Evolutionary conservation across 2,888 invertebrate genomes (phyloP), one percentile per base, ranked within the genome.

Genomic region (Mimas tiliae): DNA sequence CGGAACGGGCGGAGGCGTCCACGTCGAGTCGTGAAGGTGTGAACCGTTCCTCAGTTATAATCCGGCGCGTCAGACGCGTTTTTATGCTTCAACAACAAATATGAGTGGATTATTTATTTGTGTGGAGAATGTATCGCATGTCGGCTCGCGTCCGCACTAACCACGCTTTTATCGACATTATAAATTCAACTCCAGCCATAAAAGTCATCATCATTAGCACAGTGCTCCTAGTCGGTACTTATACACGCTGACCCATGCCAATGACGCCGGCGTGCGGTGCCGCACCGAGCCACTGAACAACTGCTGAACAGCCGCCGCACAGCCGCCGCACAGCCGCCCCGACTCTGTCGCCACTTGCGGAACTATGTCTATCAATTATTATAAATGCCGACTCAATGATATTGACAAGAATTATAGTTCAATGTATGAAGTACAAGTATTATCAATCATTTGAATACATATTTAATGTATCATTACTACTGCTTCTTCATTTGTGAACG

Each of bases 21-120:
- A 7, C 16, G 53, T 8, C 34, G 38, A 11, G 38, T 16, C 53
- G 53, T n/a, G 8, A 7, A 14, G 42, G 55, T 64, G 55, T 58
- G 50, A 67, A 64, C 27, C 16, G 64, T 12, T 34, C n/a, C 34
- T 53, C 12, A 34, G 48, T 38, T 58, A 48, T 48, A 48, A 65
- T 21, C 55, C 58, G 65, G 48, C 33, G 34, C 48, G 48, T 48
- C 65, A 19, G 55, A 65, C 47, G 68, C 68, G 64, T 55, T 65
- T 65, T 58, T 58, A 65, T 58, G 48, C 58, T 19, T 65, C 48
- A 55, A 53, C 53, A 58, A 58, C 38, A 65, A 65, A 58, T 48
- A 65, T 50, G 55, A 58, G 34, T 47, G 42, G 58, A 51, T 70
- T 71, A 68, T 69, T 69, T 72, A 68, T 66, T 68, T 65, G 63